These are phyloP conservation scores for Galleria mellonella DNA, from an alignment of 1,140 invertebrate genomes.

Conservation along the genomic window DNA sequence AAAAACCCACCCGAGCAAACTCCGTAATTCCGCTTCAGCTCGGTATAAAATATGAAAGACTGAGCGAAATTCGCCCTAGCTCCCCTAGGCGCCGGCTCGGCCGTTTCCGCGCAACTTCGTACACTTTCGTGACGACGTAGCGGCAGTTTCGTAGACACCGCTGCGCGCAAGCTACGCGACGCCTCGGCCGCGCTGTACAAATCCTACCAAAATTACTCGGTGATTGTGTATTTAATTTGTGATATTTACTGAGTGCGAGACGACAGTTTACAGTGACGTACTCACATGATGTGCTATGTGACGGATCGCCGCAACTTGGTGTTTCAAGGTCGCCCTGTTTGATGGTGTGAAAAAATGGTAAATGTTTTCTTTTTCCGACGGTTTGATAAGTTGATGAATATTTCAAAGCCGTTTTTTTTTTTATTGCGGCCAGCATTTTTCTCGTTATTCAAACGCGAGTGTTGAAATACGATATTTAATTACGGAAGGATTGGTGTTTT, in stretches of 20 bases:
- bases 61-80: slow-evolving; percentile 47
- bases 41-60: slow-evolving; percentile 72
- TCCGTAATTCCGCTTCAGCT: slow-evolving; percentile 61
- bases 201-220: slow-evolving; percentile 26
- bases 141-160: slow-evolving; percentile 54
- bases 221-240: slow-evolving; percentile 36
- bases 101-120: slow-evolving; percentile 30
- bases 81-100: slow-evolving; percentile 36
- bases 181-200: slow-evolving; percentile 20
- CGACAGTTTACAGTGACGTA: slow-evolving; percentile 34
- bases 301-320: slow-evolving; percentile 17
- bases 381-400: slow-evolving; percentile 22
- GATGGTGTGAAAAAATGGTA: slow-evolving; percentile 64
- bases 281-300: slow-evolving; percentile 48
- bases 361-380: slow-evolving; percentile 6
- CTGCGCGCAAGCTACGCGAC: slow-evolving; percentile 18
- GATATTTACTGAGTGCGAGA: slow-evolving; percentile 23
- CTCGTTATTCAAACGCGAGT: slow-evolving; percentile 2
- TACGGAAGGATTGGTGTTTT: neutral
- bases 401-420: slow-evolving; percentile 11
- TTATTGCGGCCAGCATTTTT: neutral
- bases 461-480: neutral
- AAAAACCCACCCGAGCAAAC: slow-evolving; percentile 66
- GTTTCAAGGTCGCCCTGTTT: slow-evolving; percentile 31
- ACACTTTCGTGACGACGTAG: slow-evolving; percentile 48